Conservation (phyloP, 2,797 vertebrate species). For the Anas acuta region DNA sequence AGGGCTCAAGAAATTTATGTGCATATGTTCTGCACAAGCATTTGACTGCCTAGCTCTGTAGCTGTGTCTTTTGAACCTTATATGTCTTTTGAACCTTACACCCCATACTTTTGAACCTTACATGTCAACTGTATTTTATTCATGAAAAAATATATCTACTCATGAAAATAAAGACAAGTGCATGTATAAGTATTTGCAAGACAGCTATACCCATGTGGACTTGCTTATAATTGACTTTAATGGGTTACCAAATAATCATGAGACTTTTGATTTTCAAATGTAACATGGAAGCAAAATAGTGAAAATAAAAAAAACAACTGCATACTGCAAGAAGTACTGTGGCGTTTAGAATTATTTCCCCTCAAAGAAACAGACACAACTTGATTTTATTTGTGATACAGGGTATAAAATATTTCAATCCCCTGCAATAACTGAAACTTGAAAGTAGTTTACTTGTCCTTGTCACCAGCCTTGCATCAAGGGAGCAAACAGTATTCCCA, state of each 20-base stretch:
- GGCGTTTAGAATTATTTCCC: background rate
- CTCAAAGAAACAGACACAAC: background rate
- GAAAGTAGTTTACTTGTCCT: background rate
- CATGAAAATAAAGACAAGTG: background rate
- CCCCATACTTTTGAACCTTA: background rate
- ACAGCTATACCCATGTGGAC: background rate
- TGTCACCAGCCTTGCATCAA: background rate
- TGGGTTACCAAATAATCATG: background rate
- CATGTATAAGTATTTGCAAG: background rate
- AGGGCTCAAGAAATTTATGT: constrained; percentile 5
- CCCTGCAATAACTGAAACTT: background rate
- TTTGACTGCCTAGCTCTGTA: background rate
- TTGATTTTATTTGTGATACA: background rate
- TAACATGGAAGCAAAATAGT: background rate
- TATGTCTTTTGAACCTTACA: background rate
- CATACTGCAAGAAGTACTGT: background rate
- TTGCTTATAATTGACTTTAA: background rate
- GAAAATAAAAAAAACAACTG: background rate
- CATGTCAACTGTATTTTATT: background rate
- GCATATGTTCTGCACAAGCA: background rate
- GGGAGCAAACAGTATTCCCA: background rate
- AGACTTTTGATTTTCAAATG: background rate
- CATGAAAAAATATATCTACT: background rate
- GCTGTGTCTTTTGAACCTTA: background rate
- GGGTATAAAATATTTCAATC: background rate